Percentiles rank a stretch among this genome's conserved stretches.
Conservation (phyloP, 1,140 invertebrate genomes). For the Campoletis sonorensis region DNA sequence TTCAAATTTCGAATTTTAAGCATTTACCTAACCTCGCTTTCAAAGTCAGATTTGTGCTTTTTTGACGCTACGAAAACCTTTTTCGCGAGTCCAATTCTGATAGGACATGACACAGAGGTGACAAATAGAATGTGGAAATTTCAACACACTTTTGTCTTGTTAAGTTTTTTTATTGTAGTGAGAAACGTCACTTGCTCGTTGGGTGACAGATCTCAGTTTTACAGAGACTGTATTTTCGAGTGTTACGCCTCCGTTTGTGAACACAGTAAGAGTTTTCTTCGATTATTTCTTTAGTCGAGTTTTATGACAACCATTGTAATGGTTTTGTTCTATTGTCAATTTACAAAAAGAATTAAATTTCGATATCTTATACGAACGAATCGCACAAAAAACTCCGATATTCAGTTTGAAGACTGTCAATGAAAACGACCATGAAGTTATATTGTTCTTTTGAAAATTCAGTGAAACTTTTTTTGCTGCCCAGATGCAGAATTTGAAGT, state of each 20-base stretch:
- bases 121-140: conserved; percentile 27
- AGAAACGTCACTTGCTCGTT: conserved; percentile 58
- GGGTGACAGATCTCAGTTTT: conserved; percentile 71
- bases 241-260: conserved; percentile 71
- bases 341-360: too few relatives aligned
- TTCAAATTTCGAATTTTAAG: too few relatives aligned
- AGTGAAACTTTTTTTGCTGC: conserved; percentile 4
- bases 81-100: neutral
- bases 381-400: too few relatives aligned
- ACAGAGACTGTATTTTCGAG: conserved; percentile 70
- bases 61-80: too few relatives aligned
- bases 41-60: too few relatives aligned
- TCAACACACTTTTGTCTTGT: conserved; percentile 31
- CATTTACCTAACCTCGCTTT: too few relatives aligned
- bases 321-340: too few relatives aligned
- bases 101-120: neutral
- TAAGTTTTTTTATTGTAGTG: conserved; percentile 49
- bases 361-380: too few relatives aligned
- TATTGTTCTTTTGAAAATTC: neutral
- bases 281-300: neutral
- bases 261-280: conserved; percentile 60
- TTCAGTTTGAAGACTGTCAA: too few relatives aligned
- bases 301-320: neutral
- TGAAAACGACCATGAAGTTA: neutral
- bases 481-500: conserved; percentile 78